Conservation (phyloP, 2,888 invertebrate species). For the Cinara cedri region DNA sequence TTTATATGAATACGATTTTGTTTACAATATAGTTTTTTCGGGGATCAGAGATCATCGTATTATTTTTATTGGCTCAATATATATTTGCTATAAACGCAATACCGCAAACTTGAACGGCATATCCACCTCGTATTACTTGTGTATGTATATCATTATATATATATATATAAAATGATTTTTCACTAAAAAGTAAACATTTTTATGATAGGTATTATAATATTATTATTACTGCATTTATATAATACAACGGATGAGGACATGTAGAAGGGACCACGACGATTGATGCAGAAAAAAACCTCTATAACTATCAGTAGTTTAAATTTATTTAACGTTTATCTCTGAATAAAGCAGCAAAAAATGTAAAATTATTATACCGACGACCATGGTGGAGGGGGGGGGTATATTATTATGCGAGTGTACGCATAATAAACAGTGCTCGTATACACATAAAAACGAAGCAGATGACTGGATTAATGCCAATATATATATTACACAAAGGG, state of each 20-base stretch:
- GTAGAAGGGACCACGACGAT: background rate
- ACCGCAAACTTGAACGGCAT: background rate
- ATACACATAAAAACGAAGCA: slow-evolving; percentile 40
- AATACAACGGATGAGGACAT: background rate
- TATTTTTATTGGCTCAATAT: slow-evolving; percentile 1
- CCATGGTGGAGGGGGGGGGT: background rate
- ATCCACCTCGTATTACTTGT: background rate
- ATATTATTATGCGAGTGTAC: slow-evolving; percentile 24
- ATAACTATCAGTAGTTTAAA: slow-evolving; percentile 38
- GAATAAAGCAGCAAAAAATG: slow-evolving; percentile 12
- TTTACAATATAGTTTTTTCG: background rate
- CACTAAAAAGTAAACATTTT: background rate
- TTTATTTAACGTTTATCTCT: slow-evolving; percentile 40
- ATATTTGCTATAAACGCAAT: background rate
- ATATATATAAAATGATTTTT: background rate
- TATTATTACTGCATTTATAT: background rate
- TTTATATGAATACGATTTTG: background rate
- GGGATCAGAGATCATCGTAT: background rate
- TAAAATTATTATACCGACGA: slow-evolving; percentile 40
- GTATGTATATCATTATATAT: slow-evolving; percentile 12
- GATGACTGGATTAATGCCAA: slow-evolving; percentile 49
- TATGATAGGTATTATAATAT: slow-evolving; percentile 17
- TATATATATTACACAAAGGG: slow-evolving; percentile 35
- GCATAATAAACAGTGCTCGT: slow-evolving; percentile 35
- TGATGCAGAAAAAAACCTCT: slow-evolving; percentile 11